Base-by-base conservation (phyloP, 2,797 vertebrate genomes). In the Falco novaeseelandiae region DNA sequence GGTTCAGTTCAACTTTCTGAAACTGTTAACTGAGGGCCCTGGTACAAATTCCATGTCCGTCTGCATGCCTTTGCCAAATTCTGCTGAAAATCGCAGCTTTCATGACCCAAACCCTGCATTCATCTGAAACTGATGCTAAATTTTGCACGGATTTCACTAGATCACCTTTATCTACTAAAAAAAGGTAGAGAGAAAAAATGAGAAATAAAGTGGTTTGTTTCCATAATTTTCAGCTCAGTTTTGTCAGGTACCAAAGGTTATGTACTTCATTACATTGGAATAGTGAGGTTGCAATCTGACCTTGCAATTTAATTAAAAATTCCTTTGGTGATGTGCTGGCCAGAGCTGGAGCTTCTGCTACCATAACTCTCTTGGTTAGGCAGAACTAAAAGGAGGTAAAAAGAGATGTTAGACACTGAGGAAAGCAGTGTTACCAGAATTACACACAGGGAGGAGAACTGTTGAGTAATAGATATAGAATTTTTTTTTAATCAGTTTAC, bases 351-450 rank as follows among this genome's bases (percentile, higher is more conserved):
- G 48, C 23, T 74, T 86, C 62, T 2, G 4, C 18, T 46, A 48
- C 38, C 9, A 2, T 87, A 71, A 77, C 14, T 92, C 32, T 57
- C 67, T 67, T 62, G 42, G 22, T 40, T 87, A 74, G 78, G 38
- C 61, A 87, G 49, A 78, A 25, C 30, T 74, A 27, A 48, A 79
- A 87, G 25, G 40, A 90, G 26, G 34, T 46, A n/a, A 62, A 69
- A 63, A 22, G 21, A 72, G 44, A 29, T 59, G 12, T 55, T 54
- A 58, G 57, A 8, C 11, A 18, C 34, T 16, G 58, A 69, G 58
- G 61, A 89, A 81, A 91, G 61, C 84, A 95, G 51, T 94, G 94
- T 92, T 94, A 44, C 87, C 85, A 38, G 86, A 70, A 77, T 86
- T 95, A 27, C 40, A 46, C 48, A 21, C 48, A 54, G 71, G 46